These are phyloP conservation scores for Bimastos eiseni DNA, from an alignment of 2,888 invertebrate genomes.

Conservation along the genomic window DNA sequence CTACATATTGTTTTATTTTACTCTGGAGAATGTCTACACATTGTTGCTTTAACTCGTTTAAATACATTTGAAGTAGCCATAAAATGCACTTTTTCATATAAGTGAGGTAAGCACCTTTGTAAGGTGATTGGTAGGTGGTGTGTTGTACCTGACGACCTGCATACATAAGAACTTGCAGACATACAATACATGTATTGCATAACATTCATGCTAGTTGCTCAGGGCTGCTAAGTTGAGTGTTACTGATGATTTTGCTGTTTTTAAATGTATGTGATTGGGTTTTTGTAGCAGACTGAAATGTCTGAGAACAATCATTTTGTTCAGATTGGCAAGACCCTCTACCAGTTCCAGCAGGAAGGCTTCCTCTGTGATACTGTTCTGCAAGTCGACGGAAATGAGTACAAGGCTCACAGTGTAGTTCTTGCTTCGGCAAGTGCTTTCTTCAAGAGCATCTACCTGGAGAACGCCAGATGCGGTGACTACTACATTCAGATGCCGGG, in stretches of 20 bases:
- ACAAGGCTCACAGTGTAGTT: slow-evolving; percentile 23
- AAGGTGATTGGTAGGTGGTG: not conserved
- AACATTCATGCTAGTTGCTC: too few relatives aligned
- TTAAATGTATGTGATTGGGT: not conserved
- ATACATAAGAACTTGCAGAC: not conserved
- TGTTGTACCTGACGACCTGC: not conserved
- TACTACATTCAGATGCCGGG: slow-evolving; percentile 37
- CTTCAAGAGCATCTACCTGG: slow-evolving; percentile 31
- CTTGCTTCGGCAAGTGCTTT: slow-evolving; percentile 29
- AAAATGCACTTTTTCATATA: not conserved
- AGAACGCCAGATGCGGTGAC: slow-evolving; percentile 28
- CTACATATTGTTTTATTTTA: too few relatives aligned
- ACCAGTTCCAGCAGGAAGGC: slow-evolving; percentile 27
- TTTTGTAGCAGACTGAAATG: slow-evolving; percentile 2
- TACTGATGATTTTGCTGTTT: not conserved
- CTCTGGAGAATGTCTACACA: too few relatives aligned
- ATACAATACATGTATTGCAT: too few relatives aligned
- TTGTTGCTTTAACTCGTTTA: too few relatives aligned
- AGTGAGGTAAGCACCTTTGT: not conserved
- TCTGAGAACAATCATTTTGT: slow-evolving; percentile 21
- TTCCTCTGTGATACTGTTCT: slow-evolving; percentile 29
- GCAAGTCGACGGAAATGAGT: not conserved
- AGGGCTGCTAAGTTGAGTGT: too few relatives aligned
- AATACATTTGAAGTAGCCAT: not conserved
- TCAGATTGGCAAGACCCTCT: slow-evolving; percentile 23